These are phyloP conservation scores for Coelogynopora nodosa DNA, from an alignment of 2,888 invertebrate species.

Conservation along the genomic window DNA sequence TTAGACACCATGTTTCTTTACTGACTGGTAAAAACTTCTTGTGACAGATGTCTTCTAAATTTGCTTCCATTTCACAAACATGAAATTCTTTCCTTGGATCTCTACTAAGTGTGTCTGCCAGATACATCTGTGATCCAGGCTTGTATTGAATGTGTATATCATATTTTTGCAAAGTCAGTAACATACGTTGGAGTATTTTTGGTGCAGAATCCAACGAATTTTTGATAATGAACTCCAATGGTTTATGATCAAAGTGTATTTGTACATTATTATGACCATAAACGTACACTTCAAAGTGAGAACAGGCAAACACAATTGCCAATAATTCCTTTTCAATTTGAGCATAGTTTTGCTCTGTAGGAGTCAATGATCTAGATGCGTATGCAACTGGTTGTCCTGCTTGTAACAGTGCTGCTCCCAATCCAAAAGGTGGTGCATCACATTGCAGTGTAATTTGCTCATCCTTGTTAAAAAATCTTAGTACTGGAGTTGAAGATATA, in stretches of 20 bases:
- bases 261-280: background rate
- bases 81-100: background rate
- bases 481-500: background rate
- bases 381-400: background rate
- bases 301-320: background rate
- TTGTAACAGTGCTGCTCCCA: background rate
- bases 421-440: background rate
- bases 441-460: too few relatives aligned
- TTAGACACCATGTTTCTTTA: background rate
- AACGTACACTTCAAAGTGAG: background rate
- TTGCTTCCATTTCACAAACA: background rate
- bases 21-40: background rate
- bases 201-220: background rate
- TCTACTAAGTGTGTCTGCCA: conserved; percentile 4
- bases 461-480: too few relatives aligned
- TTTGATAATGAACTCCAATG: background rate
- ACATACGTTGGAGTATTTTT: background rate
- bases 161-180: background rate
- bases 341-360: background rate
- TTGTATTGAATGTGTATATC: background rate
- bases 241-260: background rate
- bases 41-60: background rate
- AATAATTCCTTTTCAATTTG: background rate
- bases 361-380: background rate
- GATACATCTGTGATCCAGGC: background rate